Evolutionary conservation across 37 sponge, comb jelly and placozoan species (phyloP).

Genomic region (Halichondria panicea): DNA sequence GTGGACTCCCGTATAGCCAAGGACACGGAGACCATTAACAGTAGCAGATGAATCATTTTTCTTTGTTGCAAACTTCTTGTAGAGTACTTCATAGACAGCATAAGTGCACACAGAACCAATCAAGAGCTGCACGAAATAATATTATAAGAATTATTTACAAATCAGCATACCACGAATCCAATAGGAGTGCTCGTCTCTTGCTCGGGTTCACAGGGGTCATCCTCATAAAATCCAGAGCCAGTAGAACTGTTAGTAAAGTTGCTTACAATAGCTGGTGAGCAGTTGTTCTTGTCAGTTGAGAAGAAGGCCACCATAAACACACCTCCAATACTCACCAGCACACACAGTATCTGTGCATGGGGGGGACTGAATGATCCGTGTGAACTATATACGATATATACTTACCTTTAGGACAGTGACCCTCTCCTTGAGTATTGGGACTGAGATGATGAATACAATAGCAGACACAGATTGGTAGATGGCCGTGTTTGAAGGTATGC

Average conservation of each 20-base stretch:
- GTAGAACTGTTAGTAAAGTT: background rate
- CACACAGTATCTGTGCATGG: conserved; percentile 1
- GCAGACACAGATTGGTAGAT: conserved; percentile 49
- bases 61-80: conserved; percentile 55
- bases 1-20: conserved; percentile 71
- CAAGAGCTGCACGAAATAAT: background rate
- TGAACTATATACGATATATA: no score
- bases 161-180: background rate
- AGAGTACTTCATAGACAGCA: conserved; percentile 34
- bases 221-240: background rate
- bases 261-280: background rate
- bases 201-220: background rate
- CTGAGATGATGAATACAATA: conserved; percentile 46
- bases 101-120: conserved; percentile 12
- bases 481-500: conserved; percentile 55
- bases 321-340: background rate
- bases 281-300: background rate
- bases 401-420: conserved; percentile 49
- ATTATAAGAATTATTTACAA: background rate
- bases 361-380: no score
- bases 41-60: conserved; percentile 45
- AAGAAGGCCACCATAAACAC: conserved; percentile 2
- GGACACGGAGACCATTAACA: conserved; percentile 48
- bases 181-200: background rate
- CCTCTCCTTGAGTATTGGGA: conserved; percentile 43